Evolutionary conservation across 1,140 invertebrate species (phyloP), one percentile per base, ranked within the genome.

Genomic region (Ridgeia piscesae): DNA sequence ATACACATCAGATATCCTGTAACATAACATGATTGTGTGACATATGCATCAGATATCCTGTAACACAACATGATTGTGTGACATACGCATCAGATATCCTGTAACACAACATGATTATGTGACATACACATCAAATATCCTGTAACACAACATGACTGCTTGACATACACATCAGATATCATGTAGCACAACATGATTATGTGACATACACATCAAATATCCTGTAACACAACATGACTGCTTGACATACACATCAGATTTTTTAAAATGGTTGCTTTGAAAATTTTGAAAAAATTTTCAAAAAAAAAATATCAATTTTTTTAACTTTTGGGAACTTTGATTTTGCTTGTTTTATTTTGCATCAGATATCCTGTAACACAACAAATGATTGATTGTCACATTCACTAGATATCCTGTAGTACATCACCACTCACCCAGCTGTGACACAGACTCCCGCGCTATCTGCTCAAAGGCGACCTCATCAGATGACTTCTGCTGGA

Each of bases 401-500:
- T 21, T 9, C 58, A 77, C 27, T 21, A 77, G 58, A 77, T 77
- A 77, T 77, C 17, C 27, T 77, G 27, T 31, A 77, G n/a, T 21
- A 77, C 11, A 42, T 42, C n/a, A 42, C 42, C 42, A 90, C 89
- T 90, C 93, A 96, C 96, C 96, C 48, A 96, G 94, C 92, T 96
- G 95, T 89, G 95, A 95, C 33, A 96, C 94, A 48, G 95, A 95
- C 93, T 96, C 95, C 31, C 95, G 93, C 31, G 95, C 95, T 93
- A 96, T 95, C 92, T 95, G 95, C 94, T 96, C 94, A 93, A 95
- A 96, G 1, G 95, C 93, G 21, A 95, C 92, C 93, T 96, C 95
- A 94, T 96, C 96, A 31, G 96, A 96, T 33, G 95, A 93, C 93
- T 96, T 96, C 93, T 96, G 95, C 93, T 96, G 96, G 17, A 96